Percentiles rank a stretch among this genome's conserved stretches.
Evolutionary conservation across 2,888 invertebrate genomes (phyloP).

Genomic region (Vandiemenella viatica): DNA sequence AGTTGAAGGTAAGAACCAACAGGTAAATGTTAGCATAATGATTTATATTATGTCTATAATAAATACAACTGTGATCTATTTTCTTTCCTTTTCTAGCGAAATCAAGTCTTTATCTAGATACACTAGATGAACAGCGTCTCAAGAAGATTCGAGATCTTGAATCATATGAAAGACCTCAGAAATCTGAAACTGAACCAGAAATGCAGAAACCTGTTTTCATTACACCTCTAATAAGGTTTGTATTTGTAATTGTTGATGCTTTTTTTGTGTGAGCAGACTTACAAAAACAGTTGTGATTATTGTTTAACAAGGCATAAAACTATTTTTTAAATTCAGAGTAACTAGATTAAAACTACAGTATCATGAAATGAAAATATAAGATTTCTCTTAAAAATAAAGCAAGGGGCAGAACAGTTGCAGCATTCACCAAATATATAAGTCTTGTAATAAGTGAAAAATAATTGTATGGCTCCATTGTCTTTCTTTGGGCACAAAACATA

Average conservation of each 20-base stretch:
- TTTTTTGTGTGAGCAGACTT: too few relatives aligned
- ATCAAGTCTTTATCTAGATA: slow-evolving; percentile 71
- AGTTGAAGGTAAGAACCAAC: slow-evolving; percentile 53
- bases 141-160: slow-evolving; percentile 79
- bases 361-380: too few relatives aligned
- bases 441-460: too few relatives aligned
- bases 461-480: too few relatives aligned
- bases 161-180: slow-evolving; percentile 59
- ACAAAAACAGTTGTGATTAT: background rate
- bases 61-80: background rate
- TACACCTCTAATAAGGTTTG: slow-evolving; percentile 54
- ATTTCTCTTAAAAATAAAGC: too few relatives aligned
- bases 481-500: too few relatives aligned
- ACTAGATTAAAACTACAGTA: too few relatives aligned
- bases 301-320: too few relatives aligned
- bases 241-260: too few relatives aligned
- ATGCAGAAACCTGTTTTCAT: slow-evolving; percentile 79
- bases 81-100: slow-evolving; percentile 42
- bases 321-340: too few relatives aligned
- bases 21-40: background rate
- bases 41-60: background rate
- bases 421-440: too few relatives aligned
- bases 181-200: slow-evolving; percentile 56
- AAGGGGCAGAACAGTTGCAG: too few relatives aligned
- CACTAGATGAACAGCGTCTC: slow-evolving; percentile 77